Base-by-base conservation (phyloP, 2,888 invertebrate species). In the Apodemia zela region DNA sequence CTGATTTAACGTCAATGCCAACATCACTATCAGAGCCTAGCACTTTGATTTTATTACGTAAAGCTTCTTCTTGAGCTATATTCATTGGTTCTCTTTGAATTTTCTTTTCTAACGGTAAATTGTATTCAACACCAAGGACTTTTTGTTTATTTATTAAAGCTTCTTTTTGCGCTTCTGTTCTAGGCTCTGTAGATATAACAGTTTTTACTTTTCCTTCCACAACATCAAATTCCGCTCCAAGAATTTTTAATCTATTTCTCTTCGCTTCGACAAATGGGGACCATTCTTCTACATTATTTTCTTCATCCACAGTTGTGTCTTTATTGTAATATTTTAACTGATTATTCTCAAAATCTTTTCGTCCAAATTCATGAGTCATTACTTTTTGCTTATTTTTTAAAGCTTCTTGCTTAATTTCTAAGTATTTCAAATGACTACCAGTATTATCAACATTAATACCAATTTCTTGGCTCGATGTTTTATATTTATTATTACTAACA, bases 91-190 rank as follows among this genome's bases (percentile, higher is more conserved):
- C 82, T 21, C 77, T 83, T 63, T 73, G 77, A 25, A 65, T 59
- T 15, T 68, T 11, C 15, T 66, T 65, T 67, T 78, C 77, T 0
- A 74, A 51, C 6, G 89, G 87, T 3, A 93, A 77, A 62, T 93
- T 93, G 68, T 93, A 94, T 75, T 95, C 95, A 0, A 94, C 92
- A 4, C 93, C 90, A 64, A 95, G 76, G 1, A 95, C 89, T 78
- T 92, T 94, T 21, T 93, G 74, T 77, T 93, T 94, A 72, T 95
- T 95, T 61, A 86, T 79, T 67, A 94, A 82, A 0, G 94, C 94
- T 64, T 94, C 93, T 15, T 91, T 93, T 65, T 94, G 89, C 2
- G 93, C 93, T 3, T 90, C 87, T 0, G 87, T 89, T 67, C 70
- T 76, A 0, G 89, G 84, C 69, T 81, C 80, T 0, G 49, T 57